These are phyloP conservation scores for Glandiceps talaboti DNA, from an alignment of 53 echinoderm and acorn worm genomes.

Conservation along the genomic window DNA sequence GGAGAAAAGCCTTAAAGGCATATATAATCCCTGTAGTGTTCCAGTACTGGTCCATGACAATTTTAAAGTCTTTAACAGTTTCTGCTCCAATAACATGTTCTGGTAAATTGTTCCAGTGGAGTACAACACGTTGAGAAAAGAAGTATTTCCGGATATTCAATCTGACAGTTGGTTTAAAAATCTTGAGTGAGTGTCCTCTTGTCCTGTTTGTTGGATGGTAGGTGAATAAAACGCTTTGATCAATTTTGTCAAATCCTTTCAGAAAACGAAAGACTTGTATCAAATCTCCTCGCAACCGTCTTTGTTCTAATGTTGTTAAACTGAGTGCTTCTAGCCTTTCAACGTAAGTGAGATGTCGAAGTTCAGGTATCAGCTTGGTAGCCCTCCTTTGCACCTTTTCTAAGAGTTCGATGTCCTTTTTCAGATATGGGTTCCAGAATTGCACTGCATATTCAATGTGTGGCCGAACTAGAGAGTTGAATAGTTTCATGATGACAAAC, in stretches of 20 bases:
- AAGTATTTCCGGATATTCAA: background rate
- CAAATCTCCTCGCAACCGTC: background rate
- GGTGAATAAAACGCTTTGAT: background rate
- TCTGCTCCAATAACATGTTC: background rate
- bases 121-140: background rate
- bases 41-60: background rate
- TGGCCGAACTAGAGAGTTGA: background rate
- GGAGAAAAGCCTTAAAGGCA: background rate
- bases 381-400: constrained; percentile 7
- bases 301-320: background rate
- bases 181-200: background rate
- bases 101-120: background rate
- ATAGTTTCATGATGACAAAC: background rate
- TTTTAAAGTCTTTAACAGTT: background rate
- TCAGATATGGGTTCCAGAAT: background rate
- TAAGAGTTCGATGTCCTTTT: constrained; percentile 10
- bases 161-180: background rate
- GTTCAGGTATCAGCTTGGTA: constrained; percentile 8
- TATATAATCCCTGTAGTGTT: background rate
- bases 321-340: background rate
- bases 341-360: background rate
- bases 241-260: background rate
- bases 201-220: background rate
- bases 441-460: background rate
- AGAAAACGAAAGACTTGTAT: background rate